Evolutionary conservation across 2,113 vertebrate genomes (phyloP).

Genomic region (Spea multiplicata): DNA sequence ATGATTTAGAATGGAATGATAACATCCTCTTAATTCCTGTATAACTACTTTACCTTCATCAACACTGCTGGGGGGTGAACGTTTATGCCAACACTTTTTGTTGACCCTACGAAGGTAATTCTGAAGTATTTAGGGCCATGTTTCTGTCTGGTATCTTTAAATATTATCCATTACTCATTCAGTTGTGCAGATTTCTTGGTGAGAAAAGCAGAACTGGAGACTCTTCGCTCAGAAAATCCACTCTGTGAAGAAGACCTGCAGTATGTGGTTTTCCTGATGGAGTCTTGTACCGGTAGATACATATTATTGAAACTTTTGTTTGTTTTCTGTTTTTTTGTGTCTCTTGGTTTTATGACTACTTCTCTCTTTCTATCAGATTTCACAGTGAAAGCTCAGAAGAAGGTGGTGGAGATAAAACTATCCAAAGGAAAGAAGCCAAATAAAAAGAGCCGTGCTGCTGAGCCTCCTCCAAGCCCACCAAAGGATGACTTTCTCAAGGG

Average conservation of each 20-base stretch:
- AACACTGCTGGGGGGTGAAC: no score
- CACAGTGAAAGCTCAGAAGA: constrained; percentile 35
- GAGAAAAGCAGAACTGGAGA: constrained; percentile 82
- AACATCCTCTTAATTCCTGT: no score
- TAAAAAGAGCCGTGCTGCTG: not conserved
- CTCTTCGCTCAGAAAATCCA: constrained; percentile 71
- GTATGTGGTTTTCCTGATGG: constrained; percentile 77
- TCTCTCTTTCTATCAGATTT: constrained; percentile 50
- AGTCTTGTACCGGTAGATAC: constrained; percentile 73
- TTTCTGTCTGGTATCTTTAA: not conserved
- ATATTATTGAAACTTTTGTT: not conserved
- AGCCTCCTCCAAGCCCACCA: not conserved
- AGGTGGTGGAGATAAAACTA: constrained; percentile 66
- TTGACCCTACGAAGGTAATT: no score
- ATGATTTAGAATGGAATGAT: no score
- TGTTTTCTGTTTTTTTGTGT: not conserved
- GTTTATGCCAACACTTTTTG: no score
- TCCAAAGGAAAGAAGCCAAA: constrained; percentile 64
- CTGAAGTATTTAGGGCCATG: no score
- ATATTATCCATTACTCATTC: not conserved
- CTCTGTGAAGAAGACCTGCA: constrained; percentile 74
- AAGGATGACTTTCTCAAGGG: constrained; percentile 66
- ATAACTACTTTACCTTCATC: no score
- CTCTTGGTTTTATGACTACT: not conserved
- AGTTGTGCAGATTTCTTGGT: constrained; percentile 84